Evolutionary conservation across 2,888 invertebrate genomes (phyloP).

Genomic region (Petrophora chlorosata): DNA sequence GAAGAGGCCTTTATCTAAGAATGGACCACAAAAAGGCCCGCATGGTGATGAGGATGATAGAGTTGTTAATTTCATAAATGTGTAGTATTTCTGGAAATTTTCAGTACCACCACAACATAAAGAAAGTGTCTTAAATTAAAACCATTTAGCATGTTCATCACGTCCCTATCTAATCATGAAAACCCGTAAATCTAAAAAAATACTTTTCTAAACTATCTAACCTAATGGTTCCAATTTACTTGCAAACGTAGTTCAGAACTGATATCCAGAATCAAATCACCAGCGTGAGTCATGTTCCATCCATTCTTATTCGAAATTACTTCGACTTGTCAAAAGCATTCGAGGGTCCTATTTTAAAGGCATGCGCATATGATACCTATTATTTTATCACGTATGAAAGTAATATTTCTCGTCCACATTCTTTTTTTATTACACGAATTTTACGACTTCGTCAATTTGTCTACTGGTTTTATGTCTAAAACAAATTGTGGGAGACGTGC

Average conservation of each 20-base stretch:
- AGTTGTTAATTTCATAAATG: too few relatives aligned
- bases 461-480: conserved; percentile 28
- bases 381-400: conserved; percentile 67
- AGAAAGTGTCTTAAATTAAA: too few relatives aligned
- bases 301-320: conserved; percentile 65
- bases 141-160: too few relatives aligned
- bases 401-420: conserved; percentile 54
- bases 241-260: conserved; percentile 19
- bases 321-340: conserved; percentile 66
- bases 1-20: too few relatives aligned
- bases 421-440: conserved; percentile 42
- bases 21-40: too few relatives aligned
- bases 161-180: background rate
- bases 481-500: conserved; percentile 24
- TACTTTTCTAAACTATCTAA: background rate
- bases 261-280: conserved; percentile 25
- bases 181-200: background rate
- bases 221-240: conserved; percentile 11
- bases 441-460: conserved; percentile 48
- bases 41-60: too few relatives aligned
- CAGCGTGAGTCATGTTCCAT: conserved; percentile 51
- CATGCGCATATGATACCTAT: conserved; percentile 55
- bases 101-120: too few relatives aligned
- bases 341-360: conserved; percentile 56
- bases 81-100: too few relatives aligned